Evolutionary conservation across 2,113 vertebrate genomes (phyloP).

Genomic region (Cichladusa arquata): DNA sequence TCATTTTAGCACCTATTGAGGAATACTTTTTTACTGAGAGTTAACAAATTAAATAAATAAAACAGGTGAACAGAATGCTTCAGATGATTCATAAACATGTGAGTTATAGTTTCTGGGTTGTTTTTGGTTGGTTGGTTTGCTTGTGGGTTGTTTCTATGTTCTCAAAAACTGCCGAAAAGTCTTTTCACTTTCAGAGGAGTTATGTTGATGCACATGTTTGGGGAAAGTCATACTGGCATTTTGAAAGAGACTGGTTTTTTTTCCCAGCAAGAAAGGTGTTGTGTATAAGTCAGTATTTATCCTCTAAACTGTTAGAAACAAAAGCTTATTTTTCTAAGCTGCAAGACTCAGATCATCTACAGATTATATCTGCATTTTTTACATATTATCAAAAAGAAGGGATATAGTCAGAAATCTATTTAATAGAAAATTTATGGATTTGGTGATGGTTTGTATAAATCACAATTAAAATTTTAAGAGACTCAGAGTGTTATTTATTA

Average conservation of each 20-base stretch:
- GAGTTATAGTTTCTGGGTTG: background rate
- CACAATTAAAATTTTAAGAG: background rate
- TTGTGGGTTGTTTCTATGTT: background rate
- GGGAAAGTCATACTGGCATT: background rate
- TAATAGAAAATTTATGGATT: background rate
- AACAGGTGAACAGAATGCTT: background rate
- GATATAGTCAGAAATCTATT: background rate
- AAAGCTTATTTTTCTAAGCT: background rate
- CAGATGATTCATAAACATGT: background rate
- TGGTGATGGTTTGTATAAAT: background rate
- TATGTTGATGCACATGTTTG: background rate
- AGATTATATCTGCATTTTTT: background rate
- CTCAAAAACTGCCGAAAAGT: background rate
- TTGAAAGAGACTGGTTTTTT: background rate
- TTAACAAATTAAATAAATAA: background rate
- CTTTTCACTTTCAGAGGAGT: background rate
- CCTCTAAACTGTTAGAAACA: background rate
- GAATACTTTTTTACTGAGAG: background rate
- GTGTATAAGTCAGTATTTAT: background rate
- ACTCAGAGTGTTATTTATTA: background rate
- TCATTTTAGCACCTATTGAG: background rate
- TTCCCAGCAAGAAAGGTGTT: background rate
- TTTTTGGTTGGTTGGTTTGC: background rate
- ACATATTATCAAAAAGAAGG: background rate
- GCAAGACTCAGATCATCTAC: background rate